phyloP scores from a whole-genome alignment of 2,888 invertebrate species.

The Meloe dianella region DNA sequence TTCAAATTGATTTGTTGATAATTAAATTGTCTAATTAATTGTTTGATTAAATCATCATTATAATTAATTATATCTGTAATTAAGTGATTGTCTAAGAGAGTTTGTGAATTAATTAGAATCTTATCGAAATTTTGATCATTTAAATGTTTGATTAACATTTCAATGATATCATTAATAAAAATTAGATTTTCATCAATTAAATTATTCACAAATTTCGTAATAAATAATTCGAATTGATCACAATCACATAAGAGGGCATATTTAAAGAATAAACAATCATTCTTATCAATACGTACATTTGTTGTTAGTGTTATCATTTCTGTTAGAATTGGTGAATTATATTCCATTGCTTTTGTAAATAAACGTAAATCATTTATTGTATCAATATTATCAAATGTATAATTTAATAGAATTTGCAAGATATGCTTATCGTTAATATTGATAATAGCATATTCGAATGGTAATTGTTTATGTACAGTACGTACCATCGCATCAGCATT shows the following conservation, averaged over 20 bases:
- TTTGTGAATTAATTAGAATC: not conserved
- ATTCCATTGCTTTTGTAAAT: not conserved
- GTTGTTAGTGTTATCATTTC: not conserved
- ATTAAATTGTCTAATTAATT: not conserved
- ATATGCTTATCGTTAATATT: not conserved
- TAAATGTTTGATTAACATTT: not conserved
- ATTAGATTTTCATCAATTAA: not conserved
- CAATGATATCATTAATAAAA: not conserved
- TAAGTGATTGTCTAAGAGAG: not conserved
- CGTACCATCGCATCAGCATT: not conserved
- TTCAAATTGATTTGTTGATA: not conserved
- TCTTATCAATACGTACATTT: not conserved
- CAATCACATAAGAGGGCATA: not conserved
- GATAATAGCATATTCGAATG: not conserved
- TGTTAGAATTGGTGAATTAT: not conserved
- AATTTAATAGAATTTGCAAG: not conserved
- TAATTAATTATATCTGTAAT: not conserved
- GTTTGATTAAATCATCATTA: not conserved
- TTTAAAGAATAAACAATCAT: not conserved
- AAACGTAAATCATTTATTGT: not conserved
- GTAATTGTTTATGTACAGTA: not conserved
- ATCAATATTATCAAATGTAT: not conserved
- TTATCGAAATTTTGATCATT: not conserved
- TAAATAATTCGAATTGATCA: not conserved
- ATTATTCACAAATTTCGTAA: not conserved